These are phyloP conservation scores for Agrochola circellaris DNA, from an alignment of 2,888 invertebrate genomes.

Conservation along the genomic window DNA sequence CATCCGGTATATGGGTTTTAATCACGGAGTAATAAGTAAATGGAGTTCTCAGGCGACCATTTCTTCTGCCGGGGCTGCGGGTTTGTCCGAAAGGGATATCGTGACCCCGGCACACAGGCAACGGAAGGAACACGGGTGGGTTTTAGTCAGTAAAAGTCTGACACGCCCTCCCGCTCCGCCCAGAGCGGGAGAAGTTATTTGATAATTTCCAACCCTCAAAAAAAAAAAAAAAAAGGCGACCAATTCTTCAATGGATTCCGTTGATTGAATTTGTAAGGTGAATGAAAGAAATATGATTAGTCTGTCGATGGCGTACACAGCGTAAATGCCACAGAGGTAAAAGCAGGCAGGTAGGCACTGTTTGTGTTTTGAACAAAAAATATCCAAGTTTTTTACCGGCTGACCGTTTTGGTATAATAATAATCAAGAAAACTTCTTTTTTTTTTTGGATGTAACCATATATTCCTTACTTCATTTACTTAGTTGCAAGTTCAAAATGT, in stretches of 20 bases:
- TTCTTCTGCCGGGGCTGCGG: too few relatives aligned
- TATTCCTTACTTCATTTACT: neutral
- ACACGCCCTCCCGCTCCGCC: too few relatives aligned
- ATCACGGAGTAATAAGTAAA: slow-evolving; percentile 27
- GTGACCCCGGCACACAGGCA: too few relatives aligned
- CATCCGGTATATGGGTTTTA: slow-evolving; percentile 33
- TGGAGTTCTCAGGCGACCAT: slow-evolving; percentile 21
- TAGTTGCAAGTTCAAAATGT: neutral
- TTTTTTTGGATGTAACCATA: neutral
- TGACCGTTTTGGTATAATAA: neutral
- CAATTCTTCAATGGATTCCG: neutral
- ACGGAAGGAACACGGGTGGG: too few relatives aligned
- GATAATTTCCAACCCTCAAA: too few relatives aligned
- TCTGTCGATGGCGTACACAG: slow-evolving; percentile 4
- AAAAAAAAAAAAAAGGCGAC: too few relatives aligned
- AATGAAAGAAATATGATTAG: slow-evolving; percentile 9
- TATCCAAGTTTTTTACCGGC: neutral
- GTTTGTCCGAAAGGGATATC: too few relatives aligned
- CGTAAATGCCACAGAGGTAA: neutral
- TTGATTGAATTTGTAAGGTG: slow-evolving; percentile 9
- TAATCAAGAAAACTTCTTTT: neutral
- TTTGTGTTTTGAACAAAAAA: neutral
- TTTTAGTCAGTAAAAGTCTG: too few relatives aligned
- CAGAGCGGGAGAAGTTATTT: too few relatives aligned
- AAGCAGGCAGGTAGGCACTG: neutral